Percentiles rank a stretch among this genome's conserved stretches.
Conservation (phyloP, 2,797 vertebrate species). For the Intellagama lesueurii region DNA sequence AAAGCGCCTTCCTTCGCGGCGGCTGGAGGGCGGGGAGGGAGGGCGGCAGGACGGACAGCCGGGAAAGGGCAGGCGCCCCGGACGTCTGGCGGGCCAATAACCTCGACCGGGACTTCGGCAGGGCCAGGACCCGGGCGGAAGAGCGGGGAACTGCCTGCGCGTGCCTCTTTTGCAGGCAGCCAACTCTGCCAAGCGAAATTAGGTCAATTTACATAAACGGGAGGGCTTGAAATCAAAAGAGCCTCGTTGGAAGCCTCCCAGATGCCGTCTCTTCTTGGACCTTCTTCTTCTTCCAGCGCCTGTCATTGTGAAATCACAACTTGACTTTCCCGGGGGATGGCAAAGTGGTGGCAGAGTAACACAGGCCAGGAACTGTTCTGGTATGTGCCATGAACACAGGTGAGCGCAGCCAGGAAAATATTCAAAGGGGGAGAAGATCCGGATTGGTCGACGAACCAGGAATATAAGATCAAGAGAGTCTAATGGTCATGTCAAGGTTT, state of each 20-base stretch:
- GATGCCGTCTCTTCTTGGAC: background rate
- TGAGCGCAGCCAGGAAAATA: background rate
- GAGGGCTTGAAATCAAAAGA: background rate
- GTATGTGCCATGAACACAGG: background rate
- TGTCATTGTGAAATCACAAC: background rate
- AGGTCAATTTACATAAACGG: background rate
- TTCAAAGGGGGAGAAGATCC: background rate
- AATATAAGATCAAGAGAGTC: background rate
- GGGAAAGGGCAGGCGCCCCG: constrained; percentile 21
- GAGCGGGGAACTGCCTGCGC: background rate
- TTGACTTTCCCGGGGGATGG: background rate
- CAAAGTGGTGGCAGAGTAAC: too few relatives aligned
- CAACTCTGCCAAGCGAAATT: background rate
- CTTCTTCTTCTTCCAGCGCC: background rate
- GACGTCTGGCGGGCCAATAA: constrained; percentile 52
- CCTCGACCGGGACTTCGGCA: constrained; percentile 49
- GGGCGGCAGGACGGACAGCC: constrained; percentile 20
- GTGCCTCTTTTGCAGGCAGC: background rate
- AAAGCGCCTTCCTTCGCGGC: constrained; percentile 4
- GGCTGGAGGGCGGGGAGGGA: background rate
- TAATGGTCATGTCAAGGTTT: background rate
- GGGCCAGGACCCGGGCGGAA: constrained; percentile 40
- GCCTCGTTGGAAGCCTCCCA: background rate
- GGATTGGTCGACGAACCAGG: too few relatives aligned
- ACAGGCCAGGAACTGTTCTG: background rate